Base-by-base conservation (phyloP, 2,888 invertebrate genomes). In the Melanophora roralis region DNA sequence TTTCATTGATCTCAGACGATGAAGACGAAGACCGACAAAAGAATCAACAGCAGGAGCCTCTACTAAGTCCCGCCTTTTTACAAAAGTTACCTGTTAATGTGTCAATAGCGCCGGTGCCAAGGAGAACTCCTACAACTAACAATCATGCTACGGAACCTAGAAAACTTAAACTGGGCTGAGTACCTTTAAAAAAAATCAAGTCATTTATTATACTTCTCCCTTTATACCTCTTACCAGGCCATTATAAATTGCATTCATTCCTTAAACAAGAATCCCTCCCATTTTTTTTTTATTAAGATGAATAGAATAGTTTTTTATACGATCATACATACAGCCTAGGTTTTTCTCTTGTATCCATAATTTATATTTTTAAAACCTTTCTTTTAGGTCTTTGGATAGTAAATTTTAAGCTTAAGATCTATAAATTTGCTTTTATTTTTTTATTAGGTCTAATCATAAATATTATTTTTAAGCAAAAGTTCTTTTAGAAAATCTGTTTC, bases 1-100 rank as follows among this genome's bases (percentile, higher is more conserved):
- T 89, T 86, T 89, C 89, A 78, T 83, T 89, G 84, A 88, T 89
- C 85, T 89, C 89, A 83, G 88, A 89, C 77, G 88, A 89, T 65
- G 88, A 88, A 60, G 86, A 85, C 32, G 88, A 88, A 47, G 80
- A 21, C 19, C 81, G 64, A 7, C 81, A 67, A 23, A 57, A 81
- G 4, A 85, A 83, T n/a, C 84, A 83, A 0, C 82, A 84, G 16
- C 84, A 6, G 16, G 76, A 76, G 38, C 27, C 55, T 7, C 45
- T 80, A 83, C 83, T 77, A 81, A 85, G 16, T 83, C 86, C 59
- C 76, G 86, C 85, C 16, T 82, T 87, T 6, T 84, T 88, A 47
- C 86, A 85, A 65, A 86, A 87, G 78, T 71, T 84, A 77, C 83
- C 83, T 71, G 78, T 78, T 21, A 81, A 74, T 74, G 81, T 81